Evolutionary conservation across 2,113 vertebrate genomes (phyloP), one percentile per base, ranked within the genome.

Genomic region (Limnothrissa miodon): DNA sequence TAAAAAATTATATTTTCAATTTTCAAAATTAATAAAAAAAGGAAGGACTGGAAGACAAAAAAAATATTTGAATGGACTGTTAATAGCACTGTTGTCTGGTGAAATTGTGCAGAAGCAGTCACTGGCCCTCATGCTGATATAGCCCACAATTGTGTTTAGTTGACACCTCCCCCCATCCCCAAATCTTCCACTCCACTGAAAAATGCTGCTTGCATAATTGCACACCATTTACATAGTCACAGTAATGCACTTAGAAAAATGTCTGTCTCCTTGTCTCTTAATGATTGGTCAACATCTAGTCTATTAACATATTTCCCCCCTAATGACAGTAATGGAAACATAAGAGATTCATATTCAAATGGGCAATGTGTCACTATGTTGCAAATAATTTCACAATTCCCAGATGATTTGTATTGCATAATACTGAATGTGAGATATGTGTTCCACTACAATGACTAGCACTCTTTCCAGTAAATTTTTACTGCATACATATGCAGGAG

Each of bases 151-250:
- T 74, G 78, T 36, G 59, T 51, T 45, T 82, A 80, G 39, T 29
- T 59, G 23, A 42, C 80, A 51, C 45, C 80, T 39, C 84, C 79
- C 46, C 4, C 0, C 45, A 42, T 6, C 42, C 6, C 42, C 42
- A 42, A 42, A 42, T 6, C 42, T 46, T 81, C 86, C 59, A 66
- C 78, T 80, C 79, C 84, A 78, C 80, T 85, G 46, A 45, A 84
- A 53, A 59, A 74, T 17, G 59, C 82, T 42, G 84, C 78, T 86
- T 17, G 59, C 81, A 79, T 80, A 81, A 83, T 83, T 85, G 39
- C 83, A 78, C 70, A 11, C 9, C 44, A 33, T 88, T 83, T 83
- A 46, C 83, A 83, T 85, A 85, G 84, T 85, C 81, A 7, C 4
- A 42, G 36, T 83, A 53, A 82, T 81, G 85, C 81, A 79, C 51